These are phyloP conservation scores for Sphenopsis melanotis DNA, from an alignment of 2,797 vertebrate genomes.

Conservation along the genomic window DNA sequence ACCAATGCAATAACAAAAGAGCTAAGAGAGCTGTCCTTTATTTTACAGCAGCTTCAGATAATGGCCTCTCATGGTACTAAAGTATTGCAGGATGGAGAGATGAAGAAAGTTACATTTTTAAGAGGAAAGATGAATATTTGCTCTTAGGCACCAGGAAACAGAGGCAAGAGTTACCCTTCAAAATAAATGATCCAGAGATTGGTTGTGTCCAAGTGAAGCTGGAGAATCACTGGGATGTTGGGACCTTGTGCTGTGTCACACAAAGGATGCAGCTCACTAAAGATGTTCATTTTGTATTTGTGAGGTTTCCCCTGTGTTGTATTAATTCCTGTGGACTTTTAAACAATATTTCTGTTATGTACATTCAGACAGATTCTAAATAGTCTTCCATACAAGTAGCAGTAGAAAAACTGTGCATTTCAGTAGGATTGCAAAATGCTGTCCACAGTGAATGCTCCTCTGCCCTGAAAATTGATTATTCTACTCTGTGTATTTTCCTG, in stretches of 20 bases:
- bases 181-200: not conserved
- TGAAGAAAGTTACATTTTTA: not conserved
- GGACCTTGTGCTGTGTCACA: not conserved
- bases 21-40: not conserved
- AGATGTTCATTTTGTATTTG: not conserved
- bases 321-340: not conserved
- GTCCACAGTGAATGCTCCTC: not conserved
- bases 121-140: not conserved
- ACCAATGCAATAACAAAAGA: not conserved
- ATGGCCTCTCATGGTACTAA: not conserved
- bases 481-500: not conserved
- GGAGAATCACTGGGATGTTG: not conserved
- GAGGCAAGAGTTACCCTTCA: not conserved
- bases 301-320: not conserved
- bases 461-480: constrained; percentile 26
- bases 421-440: not conserved
- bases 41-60: not conserved
- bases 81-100: not conserved
- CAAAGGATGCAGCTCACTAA: not conserved
- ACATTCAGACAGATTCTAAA: not conserved
- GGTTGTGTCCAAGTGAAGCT: not conserved
- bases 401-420: not conserved
- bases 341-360: not conserved
- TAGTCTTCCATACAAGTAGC: not conserved
- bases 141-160: not conserved